Evolutionary conservation across 2,888 invertebrate species (phyloP).

Genomic region (Xestoiulus laeticollis): DNA sequence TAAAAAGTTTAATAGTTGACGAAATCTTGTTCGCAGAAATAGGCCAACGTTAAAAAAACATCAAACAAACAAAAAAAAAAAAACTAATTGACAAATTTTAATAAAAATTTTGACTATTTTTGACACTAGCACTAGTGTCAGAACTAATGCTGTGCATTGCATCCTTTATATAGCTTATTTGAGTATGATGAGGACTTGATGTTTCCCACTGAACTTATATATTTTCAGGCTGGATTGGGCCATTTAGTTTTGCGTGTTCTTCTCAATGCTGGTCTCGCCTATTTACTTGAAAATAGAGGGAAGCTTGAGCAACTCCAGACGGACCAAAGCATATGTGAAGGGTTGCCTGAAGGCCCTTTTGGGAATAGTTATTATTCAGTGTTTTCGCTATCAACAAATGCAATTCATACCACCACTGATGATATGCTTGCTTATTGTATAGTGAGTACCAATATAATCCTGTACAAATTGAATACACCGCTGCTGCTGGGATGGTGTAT

Average conservation of each 20-base stretch:
- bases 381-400: neutral
- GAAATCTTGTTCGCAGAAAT: too few relatives aligned
- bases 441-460: neutral
- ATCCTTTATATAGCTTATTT: too few relatives aligned
- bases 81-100: too few relatives aligned
- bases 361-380: neutral
- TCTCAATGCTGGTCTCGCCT: conserved; percentile 15
- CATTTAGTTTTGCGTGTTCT: neutral
- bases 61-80: too few relatives aligned
- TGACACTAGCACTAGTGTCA: too few relatives aligned
- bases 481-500: neutral
- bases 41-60: too few relatives aligned
- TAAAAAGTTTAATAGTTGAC: too few relatives aligned
- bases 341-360: conserved; percentile 6
- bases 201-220: too few relatives aligned
- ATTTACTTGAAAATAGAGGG: neutral
- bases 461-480: too few relatives aligned
- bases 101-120: too few relatives aligned
- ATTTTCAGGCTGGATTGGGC: neutral
- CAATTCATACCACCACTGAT: neutral
- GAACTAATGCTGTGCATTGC: too few relatives aligned
- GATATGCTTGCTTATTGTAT: conserved; percentile 19
- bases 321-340: neutral
- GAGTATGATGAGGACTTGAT: too few relatives aligned
- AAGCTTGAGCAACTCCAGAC: neutral